Evolutionary conservation across 2,113 vertebrate species (phyloP).

Genomic region (Cyphomyrus discorhynchus): DNA sequence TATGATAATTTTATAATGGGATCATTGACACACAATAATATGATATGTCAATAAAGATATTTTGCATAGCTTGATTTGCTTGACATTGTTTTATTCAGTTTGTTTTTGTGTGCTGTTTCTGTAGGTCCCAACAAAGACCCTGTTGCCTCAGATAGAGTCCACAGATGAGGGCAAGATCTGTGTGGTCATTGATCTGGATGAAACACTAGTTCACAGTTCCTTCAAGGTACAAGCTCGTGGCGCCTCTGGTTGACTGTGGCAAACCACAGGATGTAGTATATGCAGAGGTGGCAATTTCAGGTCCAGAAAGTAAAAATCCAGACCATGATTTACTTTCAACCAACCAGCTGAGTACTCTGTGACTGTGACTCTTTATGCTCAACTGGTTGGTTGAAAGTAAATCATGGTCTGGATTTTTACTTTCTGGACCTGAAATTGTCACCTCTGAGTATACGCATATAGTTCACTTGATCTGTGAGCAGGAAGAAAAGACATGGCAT

Average conservation of each 20-base stretch:
- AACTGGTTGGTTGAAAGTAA: too few species aligned
- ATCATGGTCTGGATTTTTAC: too few species aligned
- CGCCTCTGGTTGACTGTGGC: neutral
- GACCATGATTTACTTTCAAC: too few species aligned
- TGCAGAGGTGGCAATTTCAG: neutral
- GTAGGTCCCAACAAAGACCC: constrained; percentile 59
- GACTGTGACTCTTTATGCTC: too few species aligned
- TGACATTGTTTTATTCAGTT: neutral
- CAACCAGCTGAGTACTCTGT: too few species aligned
- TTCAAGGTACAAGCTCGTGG: constrained; percentile 59
- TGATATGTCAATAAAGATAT: neutral
- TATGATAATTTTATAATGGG: neutral
- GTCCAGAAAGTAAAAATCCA: too few species aligned
- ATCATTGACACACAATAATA: neutral
- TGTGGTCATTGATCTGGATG: constrained; percentile 69
- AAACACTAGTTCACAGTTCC: constrained; percentile 71
- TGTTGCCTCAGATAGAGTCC: constrained; percentile 62
- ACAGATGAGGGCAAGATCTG: constrained; percentile 70
- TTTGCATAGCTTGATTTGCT: neutral
- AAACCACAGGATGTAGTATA: neutral
- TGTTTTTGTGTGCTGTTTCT: neutral
- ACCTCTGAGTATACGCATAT: neutral
- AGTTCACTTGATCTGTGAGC: neutral
- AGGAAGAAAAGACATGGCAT: neutral
- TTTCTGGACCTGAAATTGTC: too few species aligned